Base-by-base conservation (phyloP, 2,113 vertebrate species). In the Pedetes capensis region DNA sequence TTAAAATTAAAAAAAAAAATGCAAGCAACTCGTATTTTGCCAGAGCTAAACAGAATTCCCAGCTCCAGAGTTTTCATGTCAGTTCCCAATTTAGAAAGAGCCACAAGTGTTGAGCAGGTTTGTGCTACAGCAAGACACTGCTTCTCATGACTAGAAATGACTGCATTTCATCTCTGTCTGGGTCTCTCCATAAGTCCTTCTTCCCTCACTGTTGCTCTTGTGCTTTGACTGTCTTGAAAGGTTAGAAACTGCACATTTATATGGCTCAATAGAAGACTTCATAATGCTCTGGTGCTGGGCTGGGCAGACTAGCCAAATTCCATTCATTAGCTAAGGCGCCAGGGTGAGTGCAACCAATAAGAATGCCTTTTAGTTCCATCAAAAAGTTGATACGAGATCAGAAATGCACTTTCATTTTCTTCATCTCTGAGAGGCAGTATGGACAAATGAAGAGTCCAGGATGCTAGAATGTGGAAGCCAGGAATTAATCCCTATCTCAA, bases 1-100 rank as follows among this genome's bases (percentile, higher is more conserved):
- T 98, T 94, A 97, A 98, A 97, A 93, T 97, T 84, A 53, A 93
- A 96, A 12, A 34, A 92, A 44, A 91, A 96, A 13, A 37, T 82
- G 93, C 84, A 72, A 98, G 88, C 55, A 74, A 96, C 95, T 97
- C 25, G 0, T 57, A 51, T 96, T 95, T 96, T 97, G 53, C 95
- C 94, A 94, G 80, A 96, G 95, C 96, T 97, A 96, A 97, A 97
- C 92, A 98, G 97, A 98, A 97, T 96, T 95, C 80, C 69, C 44
- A 94, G 95, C 96, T 87, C 96, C 96, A 97, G 86, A 96, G 95
- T 72, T 92, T 80, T 89, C 92, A 95, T 20, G 63, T 97, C 74
- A 87, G 89, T 95, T 96, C 96, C 91, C 92, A 97, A 97, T 71
- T 23, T 16, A 95, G 93, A n/a, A n/a, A n/a, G 96, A 95, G 69